Evolutionary conservation across 2,888 invertebrate species (phyloP).

Genomic region (Netelia fuscicornis): DNA sequence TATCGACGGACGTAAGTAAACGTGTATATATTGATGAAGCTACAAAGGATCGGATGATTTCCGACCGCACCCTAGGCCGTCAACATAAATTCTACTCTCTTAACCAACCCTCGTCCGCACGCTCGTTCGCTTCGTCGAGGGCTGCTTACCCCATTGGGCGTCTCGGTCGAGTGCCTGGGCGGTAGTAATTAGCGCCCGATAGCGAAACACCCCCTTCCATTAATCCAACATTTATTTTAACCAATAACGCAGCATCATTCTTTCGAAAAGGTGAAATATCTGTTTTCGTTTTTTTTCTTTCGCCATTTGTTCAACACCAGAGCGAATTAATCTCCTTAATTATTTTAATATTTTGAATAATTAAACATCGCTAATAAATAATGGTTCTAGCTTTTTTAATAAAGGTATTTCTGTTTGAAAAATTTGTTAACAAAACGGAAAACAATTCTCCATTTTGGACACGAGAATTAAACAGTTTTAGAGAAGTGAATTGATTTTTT

Average conservation of each 20-base stretch:
- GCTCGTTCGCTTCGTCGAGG: slow-evolving; percentile 25
- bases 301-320: too few species aligned
- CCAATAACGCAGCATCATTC: not conserved
- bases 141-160: not conserved
- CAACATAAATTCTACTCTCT: slow-evolving; percentile 44
- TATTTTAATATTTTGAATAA: too few species aligned
- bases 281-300: too few species aligned
- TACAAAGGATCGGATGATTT: slow-evolving; percentile 51
- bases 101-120: not conserved
- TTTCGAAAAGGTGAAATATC: too few species aligned
- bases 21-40: not conserved
- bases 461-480: too few species aligned
- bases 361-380: too few species aligned
- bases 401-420: too few species aligned
- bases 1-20: not conserved
- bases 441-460: too few species aligned
- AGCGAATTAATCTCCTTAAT: too few species aligned
- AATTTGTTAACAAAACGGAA: too few species aligned
- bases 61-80: slow-evolving; percentile 56
- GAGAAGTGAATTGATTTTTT: too few species aligned
- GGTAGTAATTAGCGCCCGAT: slow-evolving; percentile 25
- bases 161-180: not conserved
- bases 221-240: slow-evolving; percentile 10
- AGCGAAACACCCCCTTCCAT: not conserved
- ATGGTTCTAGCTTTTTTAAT: too few species aligned